phyloP scores from a whole-genome alignment of 2,888 invertebrate species.

The Copidosoma aretas region DNA sequence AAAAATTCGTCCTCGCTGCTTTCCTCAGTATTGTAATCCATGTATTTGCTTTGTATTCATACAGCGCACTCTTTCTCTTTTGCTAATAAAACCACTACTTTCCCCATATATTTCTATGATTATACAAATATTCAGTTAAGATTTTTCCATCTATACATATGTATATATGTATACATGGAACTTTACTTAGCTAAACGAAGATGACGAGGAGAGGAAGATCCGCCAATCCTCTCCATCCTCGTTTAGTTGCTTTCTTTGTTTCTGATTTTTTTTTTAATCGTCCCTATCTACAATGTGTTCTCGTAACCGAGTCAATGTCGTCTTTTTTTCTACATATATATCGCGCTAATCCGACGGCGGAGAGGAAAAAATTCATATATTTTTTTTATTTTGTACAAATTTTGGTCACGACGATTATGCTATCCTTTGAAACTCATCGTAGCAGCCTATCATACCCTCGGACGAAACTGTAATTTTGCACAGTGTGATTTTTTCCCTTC shows the following conservation, averaged over 20 bases:
- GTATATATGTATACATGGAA: not conserved
- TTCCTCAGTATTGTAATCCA: too few species aligned
- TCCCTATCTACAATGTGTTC: constrained; percentile 33
- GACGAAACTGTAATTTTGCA: constrained; percentile 31
- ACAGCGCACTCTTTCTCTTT: constrained; percentile 5
- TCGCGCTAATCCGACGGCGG: not conserved
- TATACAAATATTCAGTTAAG: constrained; percentile 60
- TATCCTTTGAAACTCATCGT: too few species aligned
- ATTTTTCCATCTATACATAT: constrained; percentile 21
- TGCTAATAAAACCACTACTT: constrained; percentile 41
- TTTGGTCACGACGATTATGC: too few species aligned
- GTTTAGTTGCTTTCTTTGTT: constrained; percentile 22
- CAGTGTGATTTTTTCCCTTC: constrained; percentile 23
- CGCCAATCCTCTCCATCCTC: not conserved
- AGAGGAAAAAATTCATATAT: constrained; percentile 21
- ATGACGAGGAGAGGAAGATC: not conserved
- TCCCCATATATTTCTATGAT: constrained; percentile 43
- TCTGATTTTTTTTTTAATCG: constrained; percentile 31
- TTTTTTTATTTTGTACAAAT: too few species aligned
- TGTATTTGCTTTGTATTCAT: too few species aligned
- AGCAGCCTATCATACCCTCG: too few species aligned
- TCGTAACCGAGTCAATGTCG: not conserved
- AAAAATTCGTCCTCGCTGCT: constrained; percentile 14
- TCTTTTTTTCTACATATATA: too few species aligned
- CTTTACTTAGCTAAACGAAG: not conserved